Base-by-base conservation (phyloP, 2,113 vertebrate genomes). In the Gallinago undulata region DNA sequence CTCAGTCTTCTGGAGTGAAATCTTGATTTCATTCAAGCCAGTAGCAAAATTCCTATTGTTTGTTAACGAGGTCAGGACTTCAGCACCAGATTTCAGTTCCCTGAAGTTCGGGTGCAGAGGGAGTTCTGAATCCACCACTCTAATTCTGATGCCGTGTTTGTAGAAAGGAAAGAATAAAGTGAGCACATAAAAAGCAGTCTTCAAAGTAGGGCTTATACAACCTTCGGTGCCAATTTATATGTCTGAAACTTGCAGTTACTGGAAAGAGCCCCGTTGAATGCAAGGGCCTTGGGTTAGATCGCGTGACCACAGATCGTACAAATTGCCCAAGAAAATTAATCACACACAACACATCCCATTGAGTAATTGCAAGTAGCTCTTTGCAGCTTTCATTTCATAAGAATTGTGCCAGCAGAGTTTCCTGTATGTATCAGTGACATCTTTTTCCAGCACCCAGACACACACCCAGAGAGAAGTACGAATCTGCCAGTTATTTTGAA, bases 31-130 rank as follows among this genome's bases (percentile, higher is more conserved):
- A 84, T 94, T 84, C 85, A 81, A 95, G 93, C 92, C 94, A 90
- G 82, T 94, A 96, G 90, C 92, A 96, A 93, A 92, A 95, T 92
- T 96, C 80, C 56, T 92, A 67, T 90, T 96, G 94, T 94, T 90
- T 93, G 84, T 87, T 96, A 95, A 92, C 23, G 53, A 86, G 90
- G 86, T 90, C 90, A 89, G 73, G 47, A 90, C 86, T 92, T 18
- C 69, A 90, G 83, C 66, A 85, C 48, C 28, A 56, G 79, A 84
- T 90, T 90, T 95, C 43, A 78, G 30, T 31, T 96, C 84, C 86
- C 92, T 78, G 86, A 95, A 93, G 92, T 92, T 93, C 3, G 8
- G 68, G 76, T 87, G 92, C 57, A 48, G 66, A 79, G 86, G 73
- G 80, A 93, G 24, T 87, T 95, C 53, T 92, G 77, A 87, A 93